phyloP scores from a whole-genome alignment of 1,140 invertebrate genomes.

The Pissodes strobi region DNA sequence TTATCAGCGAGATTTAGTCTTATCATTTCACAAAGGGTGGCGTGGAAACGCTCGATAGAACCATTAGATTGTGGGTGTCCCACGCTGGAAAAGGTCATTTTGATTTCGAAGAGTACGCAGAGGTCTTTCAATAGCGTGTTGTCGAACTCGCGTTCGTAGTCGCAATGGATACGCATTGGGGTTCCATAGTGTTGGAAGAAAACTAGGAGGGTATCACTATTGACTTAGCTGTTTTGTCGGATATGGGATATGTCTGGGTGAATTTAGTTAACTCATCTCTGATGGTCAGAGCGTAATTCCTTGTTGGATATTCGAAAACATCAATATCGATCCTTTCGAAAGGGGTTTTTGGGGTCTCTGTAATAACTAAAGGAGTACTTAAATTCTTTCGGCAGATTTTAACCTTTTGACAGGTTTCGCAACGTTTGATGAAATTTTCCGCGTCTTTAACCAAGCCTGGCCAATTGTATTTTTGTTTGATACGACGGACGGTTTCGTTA shows the following conservation, averaged over 20 bases:
- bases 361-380: conserved; percentile 8
- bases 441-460: neutral
- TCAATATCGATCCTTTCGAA: no score
- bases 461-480: conserved; percentile 28
- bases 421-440: conserved; percentile 13
- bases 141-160: neutral
- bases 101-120: neutral
- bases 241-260: neutral
- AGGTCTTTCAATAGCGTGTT: neutral
- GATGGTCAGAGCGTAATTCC: no score
- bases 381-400: no score
- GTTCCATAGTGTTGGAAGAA: conserved; percentile 5
- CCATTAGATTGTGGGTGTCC: neutral
- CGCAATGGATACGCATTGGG: neutral
- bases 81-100: neutral
- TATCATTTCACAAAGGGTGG: neutral
- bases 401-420: no score
- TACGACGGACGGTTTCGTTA: conserved; percentile 16
- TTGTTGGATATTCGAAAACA: no score
- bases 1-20: neutral
- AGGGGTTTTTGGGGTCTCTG: neutral
- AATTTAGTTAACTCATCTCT: no score
- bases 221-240: neutral
- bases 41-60: neutral
- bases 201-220: neutral